phyloP scores from a whole-genome alignment of 2,888 invertebrate species.

The Apamea epomidion region DNA sequence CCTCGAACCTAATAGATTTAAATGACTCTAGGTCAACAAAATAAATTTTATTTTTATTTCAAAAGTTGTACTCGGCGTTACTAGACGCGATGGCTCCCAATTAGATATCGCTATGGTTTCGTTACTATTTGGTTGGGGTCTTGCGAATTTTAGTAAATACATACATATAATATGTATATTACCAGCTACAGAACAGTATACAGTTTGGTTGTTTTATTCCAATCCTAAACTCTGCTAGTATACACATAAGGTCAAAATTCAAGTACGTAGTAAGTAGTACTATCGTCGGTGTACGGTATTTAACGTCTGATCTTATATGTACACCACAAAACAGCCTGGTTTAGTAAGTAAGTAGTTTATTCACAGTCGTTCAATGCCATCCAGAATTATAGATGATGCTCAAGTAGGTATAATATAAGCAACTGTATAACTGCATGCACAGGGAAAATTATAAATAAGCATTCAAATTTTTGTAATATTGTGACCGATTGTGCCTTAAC shows the following conservation, averaged over 20 bases:
- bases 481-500: neutral
- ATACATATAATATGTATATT: neutral
- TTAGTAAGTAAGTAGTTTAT: neutral
- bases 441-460: constrained; percentile 8
- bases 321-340: constrained; percentile 2
- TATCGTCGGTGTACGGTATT: neutral
- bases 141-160: neutral
- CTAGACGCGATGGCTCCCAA: neutral
- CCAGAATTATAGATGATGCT: neutral
- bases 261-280: neutral
- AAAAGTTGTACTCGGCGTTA: neutral
- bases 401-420: neutral
- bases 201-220: neutral
- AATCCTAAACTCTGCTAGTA: neutral
- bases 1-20: neutral
- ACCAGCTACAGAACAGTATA: neutral
- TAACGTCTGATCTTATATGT: neutral
- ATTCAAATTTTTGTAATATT: neutral
- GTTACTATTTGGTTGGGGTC: neutral
- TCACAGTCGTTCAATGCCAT: neutral
- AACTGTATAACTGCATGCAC: constrained; percentile 26
- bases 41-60: neutral
- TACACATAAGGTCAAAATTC: neutral
- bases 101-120: neutral
- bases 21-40: neutral